A percentile compares a stretch with the other conserved stretches of the same genome.
phyloP scores from a whole-genome alignment of 64 coral and sea anemone genomes.

The Exaiptasia diaphana region DNA sequence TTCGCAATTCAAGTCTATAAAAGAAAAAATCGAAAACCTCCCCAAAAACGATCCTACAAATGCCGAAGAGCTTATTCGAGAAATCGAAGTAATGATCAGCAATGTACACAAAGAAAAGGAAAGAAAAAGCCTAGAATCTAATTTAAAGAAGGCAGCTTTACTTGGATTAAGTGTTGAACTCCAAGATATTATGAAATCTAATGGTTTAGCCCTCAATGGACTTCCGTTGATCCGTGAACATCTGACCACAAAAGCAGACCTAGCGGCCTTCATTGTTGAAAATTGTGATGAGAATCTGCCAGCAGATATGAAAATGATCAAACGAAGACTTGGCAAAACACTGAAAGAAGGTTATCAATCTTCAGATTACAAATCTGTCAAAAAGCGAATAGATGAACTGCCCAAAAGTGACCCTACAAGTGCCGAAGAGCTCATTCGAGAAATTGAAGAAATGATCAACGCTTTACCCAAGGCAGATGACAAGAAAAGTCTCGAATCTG shows the following conservation, averaged over 20 bases:
- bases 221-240: background rate
- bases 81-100: background rate
- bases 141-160: background rate
- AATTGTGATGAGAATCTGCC: too few relatives aligned
- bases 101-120: background rate
- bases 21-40: background rate
- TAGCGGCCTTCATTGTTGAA: too few relatives aligned
- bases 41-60: background rate
- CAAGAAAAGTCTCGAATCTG: background rate
- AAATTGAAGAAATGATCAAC: background rate
- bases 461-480: background rate
- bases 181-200: background rate
- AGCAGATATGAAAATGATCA: too few relatives aligned
- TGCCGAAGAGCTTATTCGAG: background rate
- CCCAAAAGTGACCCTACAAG: background rate
- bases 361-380: too few relatives aligned
- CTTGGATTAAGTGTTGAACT: background rate
- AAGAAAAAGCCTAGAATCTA: background rate
- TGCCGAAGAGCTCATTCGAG: background rate
- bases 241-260: too few relatives aligned
- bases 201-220: background rate
- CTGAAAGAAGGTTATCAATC: too few relatives aligned
- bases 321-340: too few relatives aligned
- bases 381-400: background rate
- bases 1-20: too few relatives aligned